phyloP scores from a whole-genome alignment of 2,797 vertebrate species.

The Coendou prehensilis region DNA sequence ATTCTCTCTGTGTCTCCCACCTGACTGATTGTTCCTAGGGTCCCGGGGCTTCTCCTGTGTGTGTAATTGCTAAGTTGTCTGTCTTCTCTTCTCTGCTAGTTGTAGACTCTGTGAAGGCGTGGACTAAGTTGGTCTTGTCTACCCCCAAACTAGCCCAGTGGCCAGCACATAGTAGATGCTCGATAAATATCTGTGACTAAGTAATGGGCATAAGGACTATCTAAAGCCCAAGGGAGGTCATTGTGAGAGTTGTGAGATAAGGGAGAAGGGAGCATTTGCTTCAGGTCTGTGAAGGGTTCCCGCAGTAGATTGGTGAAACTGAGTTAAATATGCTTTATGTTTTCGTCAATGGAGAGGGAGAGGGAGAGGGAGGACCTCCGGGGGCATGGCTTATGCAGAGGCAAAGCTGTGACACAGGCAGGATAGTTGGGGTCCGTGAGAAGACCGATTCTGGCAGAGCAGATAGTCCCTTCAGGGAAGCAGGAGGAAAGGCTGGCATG shows the following conservation, averaged over 20 bases:
- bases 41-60: neutral
- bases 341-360: constrained; percentile 22
- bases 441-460: neutral
- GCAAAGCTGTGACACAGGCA: neutral
- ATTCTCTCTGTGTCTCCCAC: neutral
- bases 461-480: neutral
- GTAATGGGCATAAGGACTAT: neutral
- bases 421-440: neutral
- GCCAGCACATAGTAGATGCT: neutral
- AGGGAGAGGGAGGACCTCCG: neutral
- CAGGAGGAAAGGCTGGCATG: neutral
- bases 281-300: constrained; percentile 22
- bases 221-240: neutral
- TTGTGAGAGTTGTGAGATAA: neutral
- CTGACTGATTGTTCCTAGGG: neutral
- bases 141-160: neutral
- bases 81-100: constrained; percentile 47
- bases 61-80: constrained; percentile 13
- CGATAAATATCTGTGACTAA: constrained; percentile 46
- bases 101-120: constrained; percentile 4
- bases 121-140: constrained; percentile 4
- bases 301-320: neutral
- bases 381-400: neutral
- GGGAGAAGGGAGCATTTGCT: neutral
- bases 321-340: constrained; percentile 26